phyloP scores from a whole-genome alignment of 2,888 invertebrate genomes.

The Lepidonotus clava region DNA sequence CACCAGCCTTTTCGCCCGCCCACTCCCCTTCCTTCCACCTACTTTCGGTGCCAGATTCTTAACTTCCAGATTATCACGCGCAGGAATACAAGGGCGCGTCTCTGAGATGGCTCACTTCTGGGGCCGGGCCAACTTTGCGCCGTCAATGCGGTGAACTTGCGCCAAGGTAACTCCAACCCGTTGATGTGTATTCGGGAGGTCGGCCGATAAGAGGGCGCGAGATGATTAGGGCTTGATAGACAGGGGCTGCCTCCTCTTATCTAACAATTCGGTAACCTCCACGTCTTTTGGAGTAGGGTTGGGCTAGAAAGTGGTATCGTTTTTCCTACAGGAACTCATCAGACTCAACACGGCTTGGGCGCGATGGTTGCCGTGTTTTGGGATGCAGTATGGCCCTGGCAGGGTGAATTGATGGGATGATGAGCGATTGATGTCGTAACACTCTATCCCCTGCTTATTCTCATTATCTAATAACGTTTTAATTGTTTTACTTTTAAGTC shows the following conservation, averaged over 20 bases:
- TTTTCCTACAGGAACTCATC: no score
- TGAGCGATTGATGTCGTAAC: no score
- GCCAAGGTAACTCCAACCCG: background rate
- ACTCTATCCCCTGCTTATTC: no score
- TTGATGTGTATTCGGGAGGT: background rate
- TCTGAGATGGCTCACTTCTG: no score
- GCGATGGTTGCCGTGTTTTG: no score
- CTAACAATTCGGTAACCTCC: background rate
- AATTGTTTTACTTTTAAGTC: no score
- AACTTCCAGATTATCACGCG: background rate
- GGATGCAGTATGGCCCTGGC: no score
- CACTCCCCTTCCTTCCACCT: background rate
- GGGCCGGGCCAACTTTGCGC: background rate
- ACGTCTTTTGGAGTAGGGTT: background rate
- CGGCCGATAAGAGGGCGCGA: background rate
- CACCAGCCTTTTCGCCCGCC: background rate
- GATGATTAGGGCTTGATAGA: slow-evolving; percentile 5
- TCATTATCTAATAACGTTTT: no score
- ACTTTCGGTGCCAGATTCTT: background rate
- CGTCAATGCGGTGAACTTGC: background rate
- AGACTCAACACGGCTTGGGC: no score
- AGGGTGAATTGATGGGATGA: no score
- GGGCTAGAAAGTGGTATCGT: no score
- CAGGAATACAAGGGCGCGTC: no score
- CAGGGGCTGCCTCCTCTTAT: background rate